Evolutionary conservation across 2,113 vertebrate species (phyloP).

Genomic region (Haplotaxodon microlepis): DNA sequence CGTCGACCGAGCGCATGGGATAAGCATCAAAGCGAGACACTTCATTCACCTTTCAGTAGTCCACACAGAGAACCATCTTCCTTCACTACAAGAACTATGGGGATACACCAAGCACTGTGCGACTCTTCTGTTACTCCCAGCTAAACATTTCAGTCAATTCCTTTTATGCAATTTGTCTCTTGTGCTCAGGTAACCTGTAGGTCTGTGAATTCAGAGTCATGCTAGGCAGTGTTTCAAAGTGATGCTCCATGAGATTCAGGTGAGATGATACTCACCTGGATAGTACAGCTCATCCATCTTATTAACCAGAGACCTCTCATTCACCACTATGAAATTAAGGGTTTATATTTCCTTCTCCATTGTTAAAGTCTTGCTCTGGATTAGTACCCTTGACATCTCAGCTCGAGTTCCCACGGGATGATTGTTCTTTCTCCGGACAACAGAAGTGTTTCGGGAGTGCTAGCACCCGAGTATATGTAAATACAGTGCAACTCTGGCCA

Average conservation of each 20-base stretch:
- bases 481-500: not conserved
- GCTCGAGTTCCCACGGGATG: not conserved
- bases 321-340: not conserved
- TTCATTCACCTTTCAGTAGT: not conserved
- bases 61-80: not conserved
- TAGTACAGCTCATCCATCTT: not conserved
- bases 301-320: not conserved
- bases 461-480: not conserved
- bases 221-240: not conserved
- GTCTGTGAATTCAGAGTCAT: not conserved
- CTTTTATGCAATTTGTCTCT: not conserved
- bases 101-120: not conserved
- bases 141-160: not conserved
- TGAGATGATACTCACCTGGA: not conserved
- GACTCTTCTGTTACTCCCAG: not conserved
- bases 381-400: not conserved
- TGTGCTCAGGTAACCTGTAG: not conserved
- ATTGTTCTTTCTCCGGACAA: not conserved
- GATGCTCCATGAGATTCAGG: not conserved
- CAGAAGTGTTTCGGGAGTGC: not conserved
- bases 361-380: not conserved
- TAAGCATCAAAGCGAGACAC: rapidly evolving
- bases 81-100: not conserved
- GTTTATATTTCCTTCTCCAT: not conserved
- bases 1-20: rapidly evolving